phyloP scores from a whole-genome alignment of 2,797 vertebrate genomes.

The Peromyscus eremicus region DNA sequence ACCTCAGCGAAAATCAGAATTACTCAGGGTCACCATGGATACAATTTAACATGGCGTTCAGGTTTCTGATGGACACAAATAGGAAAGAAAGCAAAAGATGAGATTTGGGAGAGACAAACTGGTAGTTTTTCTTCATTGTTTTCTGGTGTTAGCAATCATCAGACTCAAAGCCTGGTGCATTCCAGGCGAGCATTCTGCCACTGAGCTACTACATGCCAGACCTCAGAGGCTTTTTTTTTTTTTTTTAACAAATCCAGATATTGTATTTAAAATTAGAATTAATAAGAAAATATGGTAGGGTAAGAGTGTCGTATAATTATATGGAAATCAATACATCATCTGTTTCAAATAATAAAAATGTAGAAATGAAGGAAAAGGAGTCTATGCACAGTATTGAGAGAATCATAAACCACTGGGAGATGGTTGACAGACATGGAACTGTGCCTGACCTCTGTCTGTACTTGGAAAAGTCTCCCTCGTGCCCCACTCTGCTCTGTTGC shows the following conservation, averaged over 20 bases:
- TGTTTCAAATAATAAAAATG: background rate
- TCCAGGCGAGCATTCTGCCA: background rate
- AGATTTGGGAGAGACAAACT: too few relatives aligned
- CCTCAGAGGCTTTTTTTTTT: background rate
- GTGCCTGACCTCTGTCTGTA: background rate
- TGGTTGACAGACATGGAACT: background rate
- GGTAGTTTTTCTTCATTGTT: background rate
- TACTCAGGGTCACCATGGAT: background rate
- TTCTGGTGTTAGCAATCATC: background rate
- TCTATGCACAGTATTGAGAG: background rate
- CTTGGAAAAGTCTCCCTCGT: background rate
- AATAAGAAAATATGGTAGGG: background rate
- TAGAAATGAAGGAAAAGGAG: background rate
- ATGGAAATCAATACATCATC: background rate
- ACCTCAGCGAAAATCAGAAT: background rate
- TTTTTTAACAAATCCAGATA: background rate
- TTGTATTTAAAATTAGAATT: background rate
- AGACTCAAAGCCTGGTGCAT: background rate
- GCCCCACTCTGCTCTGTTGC: background rate
- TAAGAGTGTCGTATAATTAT: background rate
- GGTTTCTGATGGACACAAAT: background rate
- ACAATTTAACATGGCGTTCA: too few relatives aligned
- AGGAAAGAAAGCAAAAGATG: background rate
- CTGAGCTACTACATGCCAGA: background rate
- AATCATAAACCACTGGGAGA: background rate